A percentile compares a stretch with the other conserved stretches of the same genome.
These are phyloP conservation scores for Drosophila nikananu DNA, from an alignment of 1,140 invertebrate genomes.

Conservation along the genomic window DNA sequence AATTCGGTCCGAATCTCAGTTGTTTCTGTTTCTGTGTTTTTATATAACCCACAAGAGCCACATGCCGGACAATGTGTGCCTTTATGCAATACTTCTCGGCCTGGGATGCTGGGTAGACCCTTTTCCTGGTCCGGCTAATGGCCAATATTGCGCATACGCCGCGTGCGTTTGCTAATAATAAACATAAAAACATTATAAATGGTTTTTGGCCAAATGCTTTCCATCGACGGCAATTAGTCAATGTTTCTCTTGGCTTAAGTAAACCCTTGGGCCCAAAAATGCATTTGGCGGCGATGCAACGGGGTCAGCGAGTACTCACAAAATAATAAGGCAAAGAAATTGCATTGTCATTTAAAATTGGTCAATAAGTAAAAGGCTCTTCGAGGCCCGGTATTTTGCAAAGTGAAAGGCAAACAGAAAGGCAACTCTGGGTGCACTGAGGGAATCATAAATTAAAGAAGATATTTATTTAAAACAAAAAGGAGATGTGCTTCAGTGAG, in stretches of 20 bases:
- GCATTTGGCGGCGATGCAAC: conserved; percentile 35
- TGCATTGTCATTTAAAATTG: conserved; percentile 68
- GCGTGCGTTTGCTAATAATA: conserved; percentile 26
- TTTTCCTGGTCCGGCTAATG: conserved; percentile 26
- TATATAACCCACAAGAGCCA: conserved; percentile 65
- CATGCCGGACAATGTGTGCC: conserved; percentile 56
- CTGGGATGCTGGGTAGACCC: conserved; percentile 7
- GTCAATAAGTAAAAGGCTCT: conserved; percentile 52
- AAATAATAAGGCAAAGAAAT: conserved; percentile 50
- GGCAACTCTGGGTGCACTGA: conserved; percentile 23
- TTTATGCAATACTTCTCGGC: conserved; percentile 51
- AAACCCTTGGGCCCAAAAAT: conserved; percentile 15
- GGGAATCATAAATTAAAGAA: conserved; percentile 25
- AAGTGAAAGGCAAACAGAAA: conserved; percentile 65
- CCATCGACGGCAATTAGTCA: conserved; percentile 29
- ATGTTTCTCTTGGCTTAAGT: conserved; percentile 20
- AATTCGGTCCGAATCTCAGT: conserved; percentile 37
- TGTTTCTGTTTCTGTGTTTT: conserved; percentile 50
- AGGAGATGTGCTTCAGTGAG: conserved; percentile 1
- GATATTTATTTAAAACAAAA: conserved; percentile 7
- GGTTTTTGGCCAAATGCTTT: conserved; percentile 4
- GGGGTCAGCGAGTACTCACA: conserved; percentile 13
- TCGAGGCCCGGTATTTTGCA: conserved; percentile 45
- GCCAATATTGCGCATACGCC: conserved; percentile 41
- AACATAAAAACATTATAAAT: conserved; percentile 39